These are phyloP conservation scores for Parascotia fuliginaria DNA, from an alignment of 2,888 invertebrate genomes.

Conservation along the genomic window DNA sequence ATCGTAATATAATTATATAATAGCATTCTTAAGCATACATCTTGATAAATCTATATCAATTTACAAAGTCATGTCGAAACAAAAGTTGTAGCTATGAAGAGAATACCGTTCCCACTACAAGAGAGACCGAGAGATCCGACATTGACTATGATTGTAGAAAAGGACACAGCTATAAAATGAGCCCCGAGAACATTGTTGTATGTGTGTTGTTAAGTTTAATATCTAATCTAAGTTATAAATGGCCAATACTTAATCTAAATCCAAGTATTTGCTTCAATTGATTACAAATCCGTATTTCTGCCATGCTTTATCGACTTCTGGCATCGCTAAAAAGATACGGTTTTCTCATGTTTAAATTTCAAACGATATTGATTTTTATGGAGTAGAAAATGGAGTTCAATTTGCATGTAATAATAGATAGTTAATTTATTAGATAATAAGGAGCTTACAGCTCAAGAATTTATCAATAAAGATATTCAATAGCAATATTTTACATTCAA, in stretches of 20 bases:
- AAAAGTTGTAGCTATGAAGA: constrained; percentile 24
- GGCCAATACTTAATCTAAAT: constrained; percentile 28
- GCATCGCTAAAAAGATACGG: constrained; percentile 17
- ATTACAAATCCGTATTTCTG: constrained; percentile 31
- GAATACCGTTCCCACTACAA: background rate
- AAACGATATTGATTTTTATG: background rate
- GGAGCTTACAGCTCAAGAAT: constrained; percentile 34
- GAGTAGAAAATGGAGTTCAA: background rate
- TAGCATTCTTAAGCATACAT: constrained; percentile 20
- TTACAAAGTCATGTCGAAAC: constrained; percentile 20
- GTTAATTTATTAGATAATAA: constrained; percentile 38
- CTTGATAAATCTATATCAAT: constrained; percentile 14
- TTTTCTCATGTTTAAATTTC: background rate
- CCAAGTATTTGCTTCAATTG: constrained; percentile 31
- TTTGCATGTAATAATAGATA: background rate
- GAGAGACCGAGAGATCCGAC: background rate
- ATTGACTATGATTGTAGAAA: background rate
- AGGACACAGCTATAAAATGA: background rate
- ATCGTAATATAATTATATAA: too few species aligned
- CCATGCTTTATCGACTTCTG: constrained; percentile 20
- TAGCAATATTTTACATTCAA: too few species aligned
- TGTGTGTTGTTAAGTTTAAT: constrained; percentile 10
- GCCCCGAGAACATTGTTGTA: background rate
- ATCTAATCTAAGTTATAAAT: constrained; percentile 32
- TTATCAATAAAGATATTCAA: too few species aligned